phyloP scores from a whole-genome alignment of 2,797 vertebrate species.

The Cyclopterus lumpus region DNA sequence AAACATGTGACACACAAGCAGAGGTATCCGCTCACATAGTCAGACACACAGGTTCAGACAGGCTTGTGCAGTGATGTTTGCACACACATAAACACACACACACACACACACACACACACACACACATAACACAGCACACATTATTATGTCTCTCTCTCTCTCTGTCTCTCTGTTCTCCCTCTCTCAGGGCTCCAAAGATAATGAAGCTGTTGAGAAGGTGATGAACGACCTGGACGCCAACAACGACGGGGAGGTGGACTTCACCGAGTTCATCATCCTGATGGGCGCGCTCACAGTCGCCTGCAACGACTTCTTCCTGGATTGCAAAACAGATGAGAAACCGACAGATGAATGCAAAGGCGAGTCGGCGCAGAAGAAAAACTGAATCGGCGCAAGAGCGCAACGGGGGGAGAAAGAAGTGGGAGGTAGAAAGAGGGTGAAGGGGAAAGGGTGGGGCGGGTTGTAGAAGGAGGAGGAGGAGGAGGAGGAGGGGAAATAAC shows the following conservation, averaged over 20 bases:
- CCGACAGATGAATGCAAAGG: slow-evolving; percentile 72
- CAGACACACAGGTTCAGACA: slow-evolving; percentile 61
- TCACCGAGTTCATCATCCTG: slow-evolving; percentile 91
- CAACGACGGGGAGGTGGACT: slow-evolving; percentile 88
- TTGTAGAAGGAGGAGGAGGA: slow-evolving; percentile 11
- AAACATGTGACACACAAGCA: slow-evolving; percentile 50
- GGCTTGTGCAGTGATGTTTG: slow-evolving; percentile 51
- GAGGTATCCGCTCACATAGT: slow-evolving; percentile 55
- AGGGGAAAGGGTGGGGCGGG: background rate
- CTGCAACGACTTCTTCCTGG: slow-evolving; percentile 93
- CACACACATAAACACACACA: slow-evolving; percentile 15
- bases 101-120: slow-evolving; percentile 27
- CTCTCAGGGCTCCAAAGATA: slow-evolving; percentile 83
- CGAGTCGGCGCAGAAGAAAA: slow-evolving; percentile 79
- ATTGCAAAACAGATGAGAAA: slow-evolving; percentile 89
- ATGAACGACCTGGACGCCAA: slow-evolving; percentile 87
- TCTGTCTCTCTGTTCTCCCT: background rate
- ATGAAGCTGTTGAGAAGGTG: slow-evolving; percentile 86
- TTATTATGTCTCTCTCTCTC: slow-evolving; percentile 30
- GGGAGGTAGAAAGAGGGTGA: slow-evolving; percentile 6
- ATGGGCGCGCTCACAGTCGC: slow-evolving; percentile 96
- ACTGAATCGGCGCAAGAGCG: slow-evolving; percentile 49
- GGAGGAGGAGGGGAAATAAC: slow-evolving; percentile 14
- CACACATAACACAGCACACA: slow-evolving; percentile 20
- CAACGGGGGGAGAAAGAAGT: background rate